phyloP scores from a whole-genome alignment of 2,888 invertebrate species.

The Eilema griseolum region DNA sequence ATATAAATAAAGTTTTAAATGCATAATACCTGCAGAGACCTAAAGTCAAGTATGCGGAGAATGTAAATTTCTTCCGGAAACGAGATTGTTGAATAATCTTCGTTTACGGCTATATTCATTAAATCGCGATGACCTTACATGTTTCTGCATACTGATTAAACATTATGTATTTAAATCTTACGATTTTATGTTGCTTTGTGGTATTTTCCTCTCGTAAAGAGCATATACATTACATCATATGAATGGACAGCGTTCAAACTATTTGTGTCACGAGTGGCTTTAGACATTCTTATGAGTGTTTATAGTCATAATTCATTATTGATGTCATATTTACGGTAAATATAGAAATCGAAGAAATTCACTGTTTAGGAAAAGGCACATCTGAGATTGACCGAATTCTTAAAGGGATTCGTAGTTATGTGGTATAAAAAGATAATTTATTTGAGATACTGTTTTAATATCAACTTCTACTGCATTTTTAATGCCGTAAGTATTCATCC shows the following conservation, averaged over 20 bases:
- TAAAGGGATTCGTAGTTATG: not conserved
- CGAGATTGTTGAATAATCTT: conserved; percentile 19
- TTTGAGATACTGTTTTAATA: not conserved
- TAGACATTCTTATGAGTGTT: not conserved
- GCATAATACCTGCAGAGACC: conserved; percentile 29
- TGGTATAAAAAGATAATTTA: not conserved
- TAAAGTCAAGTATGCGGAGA: conserved; percentile 45
- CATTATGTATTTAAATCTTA: conserved; percentile 8
- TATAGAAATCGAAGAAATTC: not conserved
- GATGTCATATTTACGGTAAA: not conserved
- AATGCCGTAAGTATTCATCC: no score
- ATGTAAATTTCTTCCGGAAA: conserved; percentile 62
- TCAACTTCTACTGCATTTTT: no score
- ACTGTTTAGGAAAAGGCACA: not conserved
- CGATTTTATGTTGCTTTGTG: not conserved
- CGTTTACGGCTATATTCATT: conserved; percentile 13
- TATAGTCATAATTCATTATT: not conserved
- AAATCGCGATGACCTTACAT: conserved; percentile 7
- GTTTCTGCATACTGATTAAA: conserved; percentile 5
- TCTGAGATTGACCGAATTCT: not conserved
- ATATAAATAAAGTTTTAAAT: conserved; percentile 50
- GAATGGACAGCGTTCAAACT: not conserved
- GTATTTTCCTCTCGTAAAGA: not conserved
- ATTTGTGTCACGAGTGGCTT: not conserved
- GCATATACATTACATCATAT: not conserved